Base-by-base conservation (phyloP, 2,888 invertebrate genomes). In the Ennomos quercinarius region DNA sequence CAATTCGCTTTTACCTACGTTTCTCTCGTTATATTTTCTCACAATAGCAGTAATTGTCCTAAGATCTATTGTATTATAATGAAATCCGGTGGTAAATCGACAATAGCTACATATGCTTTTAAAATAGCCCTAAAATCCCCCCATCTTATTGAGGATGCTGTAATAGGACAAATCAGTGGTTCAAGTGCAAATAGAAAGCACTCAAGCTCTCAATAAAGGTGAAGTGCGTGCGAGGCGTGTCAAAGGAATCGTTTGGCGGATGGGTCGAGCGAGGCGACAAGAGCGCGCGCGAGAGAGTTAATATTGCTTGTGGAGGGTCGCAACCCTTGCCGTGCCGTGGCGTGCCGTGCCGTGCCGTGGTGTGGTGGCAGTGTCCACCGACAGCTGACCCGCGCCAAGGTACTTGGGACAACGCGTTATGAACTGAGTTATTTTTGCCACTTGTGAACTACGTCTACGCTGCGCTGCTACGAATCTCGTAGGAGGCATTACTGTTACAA, bases 161-260 rank as follows among this genome's bases (percentile, higher is more conserved):
- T 48, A 58, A 60, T 51, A 46, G 53, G 61, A 46, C 17, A 35
- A 53, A 51, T 48, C 37, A 44, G 36, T 49, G 57, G 50, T 38
- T 57, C 53, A 41, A 61, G 57, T 60, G 63, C 61, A 72, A 69
- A 68, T 67, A 62, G 65, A 71, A 67, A 67, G 65, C 65, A 64
- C 70, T 71, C 68, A 64, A 69, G 66, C 67, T 59, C 70, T 73
- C 73, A 76, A 78, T 77, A 73, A 73, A 73, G 71, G 76, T 74
- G 74, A 71, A 78, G 79, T 75, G 76, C 70, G 59, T 64, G 59
- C 67, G 78, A 79, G 76, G 78, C 79, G 79, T 78, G 79, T 77
- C 80, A 80, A 80, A 84, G 82, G 77, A 80, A 77, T 78, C 81
- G 78, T 82, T 83, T 82, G 73, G 80, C 77, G 75, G 75, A 76